Evolutionary conservation across 1,140 invertebrate genomes (phyloP).

Genomic region (Diuraphis noxia): DNA sequence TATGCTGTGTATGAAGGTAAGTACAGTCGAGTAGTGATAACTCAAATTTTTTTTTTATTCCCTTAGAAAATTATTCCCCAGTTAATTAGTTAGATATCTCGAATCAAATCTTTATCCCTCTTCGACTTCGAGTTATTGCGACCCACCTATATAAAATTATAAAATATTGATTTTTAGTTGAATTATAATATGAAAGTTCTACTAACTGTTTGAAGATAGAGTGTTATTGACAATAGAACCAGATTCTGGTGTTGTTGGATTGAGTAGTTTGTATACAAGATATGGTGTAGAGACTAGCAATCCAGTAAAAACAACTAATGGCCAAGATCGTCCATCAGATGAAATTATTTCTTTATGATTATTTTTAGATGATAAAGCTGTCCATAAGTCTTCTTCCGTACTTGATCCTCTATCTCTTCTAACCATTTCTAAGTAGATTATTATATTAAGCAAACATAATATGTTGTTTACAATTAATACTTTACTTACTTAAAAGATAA

Average conservation of each 20-base stretch:
- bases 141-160: too few relatives aligned
- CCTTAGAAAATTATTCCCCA: too few relatives aligned
- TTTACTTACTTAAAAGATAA: constrained; percentile 68
- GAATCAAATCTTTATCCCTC: too few relatives aligned
- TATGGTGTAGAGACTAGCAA: constrained; percentile 88
- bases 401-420: not conserved
- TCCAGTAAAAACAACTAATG: constrained; percentile 79
- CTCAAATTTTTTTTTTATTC: too few relatives aligned
- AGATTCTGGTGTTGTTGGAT: constrained; percentile 62
- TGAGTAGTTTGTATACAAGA: constrained; percentile 84
- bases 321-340: constrained; percentile 70
- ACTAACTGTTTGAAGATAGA: not conserved
- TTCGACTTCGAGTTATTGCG: too few relatives aligned
- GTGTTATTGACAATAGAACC: not conserved
- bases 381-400: constrained; percentile 21
- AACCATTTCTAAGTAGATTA: constrained; percentile 18
- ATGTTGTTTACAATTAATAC: not conserved
- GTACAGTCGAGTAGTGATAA: too few relatives aligned
- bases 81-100: too few relatives aligned
- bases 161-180: not conserved
- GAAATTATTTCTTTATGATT: constrained; percentile 57
- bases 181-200: not conserved
- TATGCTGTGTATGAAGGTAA: not conserved
- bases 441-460: not conserved
- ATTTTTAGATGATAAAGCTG: not conserved